Evolutionary conservation across 2,888 invertebrate species (phyloP), one percentile per base, ranked within the genome.

Genomic region (Aradus depressus): DNA sequence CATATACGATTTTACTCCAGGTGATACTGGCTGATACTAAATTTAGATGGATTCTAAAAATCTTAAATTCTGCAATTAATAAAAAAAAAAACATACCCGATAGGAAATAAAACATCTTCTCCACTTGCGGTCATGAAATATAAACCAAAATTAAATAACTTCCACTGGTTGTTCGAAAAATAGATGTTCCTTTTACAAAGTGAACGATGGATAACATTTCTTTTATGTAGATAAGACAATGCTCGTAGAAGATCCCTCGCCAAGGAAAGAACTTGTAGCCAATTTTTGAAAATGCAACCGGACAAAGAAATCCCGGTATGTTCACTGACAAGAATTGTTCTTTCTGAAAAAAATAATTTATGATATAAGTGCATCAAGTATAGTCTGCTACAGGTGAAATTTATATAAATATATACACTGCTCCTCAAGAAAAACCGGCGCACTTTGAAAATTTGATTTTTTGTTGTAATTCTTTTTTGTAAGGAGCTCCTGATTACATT

Each of bases 81-180:
- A n/a, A n/a, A n/a, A 53, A 35, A 43, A 41, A 54, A 31, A 39
- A 67, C 75, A 68, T 71, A 84, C 81, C 87, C 81, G 60, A 87
- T 53, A 5, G 95, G 93, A 75, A 96, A 95, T 12, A 86, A 79
- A 2, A 96, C 90, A 66, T 88, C 81, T 63, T 76, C 79, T 12
- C 92, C 93, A 64, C 76, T 74, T 60, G 82, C 84, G 14, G 93
- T 92, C 85, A 95, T 90, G 62, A 85, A 80, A 68, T 84, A 90
- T 60, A 95, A 70, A n/a, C 95, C 96, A 73, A 87, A 95, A 68
- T 92, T 90, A 62, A 88, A 89, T 28, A 97, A 67, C 65, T 93
- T 81, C 64, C 79, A 74, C 34, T 80, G 79, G 63, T 76, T 71
- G 38, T 72, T 72, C 64, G 86, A 82, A 31, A 92, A 64, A 12